Evolutionary conservation across 2,888 invertebrate species (phyloP).

Genomic region (Polietes domitor): DNA sequence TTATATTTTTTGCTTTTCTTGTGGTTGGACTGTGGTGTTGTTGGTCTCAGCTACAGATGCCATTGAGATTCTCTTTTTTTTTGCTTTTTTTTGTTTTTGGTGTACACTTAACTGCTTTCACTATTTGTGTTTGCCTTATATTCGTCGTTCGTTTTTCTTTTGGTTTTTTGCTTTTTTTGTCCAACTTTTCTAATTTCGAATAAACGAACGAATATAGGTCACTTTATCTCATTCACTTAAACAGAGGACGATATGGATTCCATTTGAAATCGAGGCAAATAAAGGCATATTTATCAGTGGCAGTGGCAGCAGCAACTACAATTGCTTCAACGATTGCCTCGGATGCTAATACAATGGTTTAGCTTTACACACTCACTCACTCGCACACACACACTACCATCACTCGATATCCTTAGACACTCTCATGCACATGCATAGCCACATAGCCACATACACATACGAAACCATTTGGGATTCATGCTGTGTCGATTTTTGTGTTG

Average conservation of each 20-base stretch:
- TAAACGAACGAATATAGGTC: slow-evolving; percentile 26
- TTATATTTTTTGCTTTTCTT: background rate
- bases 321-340: background rate
- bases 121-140: slow-evolving; percentile 16
- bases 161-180: background rate
- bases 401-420: slow-evolving; percentile 18
- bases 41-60: background rate
- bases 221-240: slow-evolving; percentile 16
- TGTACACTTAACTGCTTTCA: background rate
- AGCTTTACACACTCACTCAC: background rate
- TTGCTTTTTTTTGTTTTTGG: background rate
- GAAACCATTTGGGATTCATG: slow-evolving; percentile 8
- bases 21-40: background rate
- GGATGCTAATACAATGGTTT: slow-evolving; percentile 5
- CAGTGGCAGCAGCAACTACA: background rate
- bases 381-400: slow-evolving; percentile 8
- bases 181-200: slow-evolving; percentile 24
- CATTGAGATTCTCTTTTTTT: background rate
- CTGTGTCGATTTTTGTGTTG: background rate
- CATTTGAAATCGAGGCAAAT: slow-evolving; percentile 10
- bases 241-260: slow-evolving; percentile 6
- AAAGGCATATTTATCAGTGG: background rate
- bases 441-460: background rate
- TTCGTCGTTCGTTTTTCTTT: background rate
- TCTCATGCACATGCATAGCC: background rate